Conservation (phyloP, 2,888 invertebrate genomes). For the Synanthedon tipuliformis region DNA sequence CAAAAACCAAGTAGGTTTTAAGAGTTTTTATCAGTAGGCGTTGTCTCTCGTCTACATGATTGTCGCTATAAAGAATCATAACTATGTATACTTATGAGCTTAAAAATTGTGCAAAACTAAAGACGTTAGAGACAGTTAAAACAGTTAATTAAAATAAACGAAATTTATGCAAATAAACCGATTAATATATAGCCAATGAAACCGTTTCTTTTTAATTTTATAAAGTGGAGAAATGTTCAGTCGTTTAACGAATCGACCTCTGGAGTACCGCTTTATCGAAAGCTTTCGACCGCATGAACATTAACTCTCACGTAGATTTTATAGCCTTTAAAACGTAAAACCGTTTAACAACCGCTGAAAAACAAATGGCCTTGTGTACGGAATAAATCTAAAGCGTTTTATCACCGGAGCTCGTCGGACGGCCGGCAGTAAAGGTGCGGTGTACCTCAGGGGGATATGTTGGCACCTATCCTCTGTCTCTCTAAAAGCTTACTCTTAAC, state of each 20-base stretch:
- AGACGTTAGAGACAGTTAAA: too few relatives aligned
- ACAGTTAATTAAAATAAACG: too few relatives aligned
- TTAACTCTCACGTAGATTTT: constrained; percentile 23
- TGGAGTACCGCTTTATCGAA: constrained; percentile 1
- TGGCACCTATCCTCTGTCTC: constrained; percentile 18
- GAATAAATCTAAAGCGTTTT: constrained; percentile 53
- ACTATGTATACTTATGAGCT: too few relatives aligned
- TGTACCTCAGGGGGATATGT: constrained; percentile 26
- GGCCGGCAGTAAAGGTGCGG: constrained; percentile 18
- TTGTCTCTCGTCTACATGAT: too few relatives aligned
- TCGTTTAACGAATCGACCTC: not conserved
- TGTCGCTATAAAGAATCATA: too few relatives aligned
- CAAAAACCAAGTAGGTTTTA: too few relatives aligned
- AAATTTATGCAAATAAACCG: too few relatives aligned
- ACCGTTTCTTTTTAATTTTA: too few relatives aligned
- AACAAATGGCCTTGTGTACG: constrained; percentile 41
- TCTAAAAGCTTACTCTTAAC: too few relatives aligned
- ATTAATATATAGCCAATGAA: too few relatives aligned
- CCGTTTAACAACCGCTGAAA: constrained; percentile 43
- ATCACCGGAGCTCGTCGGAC: constrained; percentile 40
- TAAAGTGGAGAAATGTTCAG: not conserved
- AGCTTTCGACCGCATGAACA: constrained; percentile 24
- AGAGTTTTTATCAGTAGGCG: too few relatives aligned
- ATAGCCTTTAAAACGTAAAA: constrained; percentile 34
- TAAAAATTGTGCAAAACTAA: too few relatives aligned